Evolutionary conservation across 2,888 invertebrate species (phyloP).

Genomic region (Cancer borealis): DNA sequence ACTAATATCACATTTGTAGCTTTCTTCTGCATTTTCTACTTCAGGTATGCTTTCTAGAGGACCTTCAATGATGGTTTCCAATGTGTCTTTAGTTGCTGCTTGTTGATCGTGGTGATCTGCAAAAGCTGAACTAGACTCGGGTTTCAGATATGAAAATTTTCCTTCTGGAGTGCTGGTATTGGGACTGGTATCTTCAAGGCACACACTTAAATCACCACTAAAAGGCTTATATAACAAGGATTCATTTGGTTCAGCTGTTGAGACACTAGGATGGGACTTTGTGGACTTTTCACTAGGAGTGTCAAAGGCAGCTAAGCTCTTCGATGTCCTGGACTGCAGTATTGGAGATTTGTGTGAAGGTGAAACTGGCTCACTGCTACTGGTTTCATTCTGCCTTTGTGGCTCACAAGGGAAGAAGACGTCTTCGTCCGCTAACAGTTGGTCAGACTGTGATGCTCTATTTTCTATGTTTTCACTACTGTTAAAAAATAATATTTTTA

Average conservation of each 20-base stretch:
- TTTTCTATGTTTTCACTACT: conserved; percentile 12
- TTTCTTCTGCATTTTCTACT: conserved; percentile 23
- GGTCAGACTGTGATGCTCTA: conserved; percentile 30
- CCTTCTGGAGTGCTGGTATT: conserved; percentile 1
- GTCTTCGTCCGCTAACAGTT: not conserved
- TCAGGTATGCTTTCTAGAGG: conserved; percentile 51
- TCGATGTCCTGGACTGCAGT: conserved; percentile 8
- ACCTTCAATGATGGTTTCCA: conserved; percentile 52
- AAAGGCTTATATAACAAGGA: conserved; percentile 44
- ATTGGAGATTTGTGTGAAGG: conserved; percentile 45
- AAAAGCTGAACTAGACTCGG: not conserved
- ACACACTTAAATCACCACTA: conserved; percentile 55
- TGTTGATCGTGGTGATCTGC: not conserved
- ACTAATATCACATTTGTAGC: conserved; percentile 27
- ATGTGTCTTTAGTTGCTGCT: not conserved
- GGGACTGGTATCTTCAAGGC: conserved; percentile 43
- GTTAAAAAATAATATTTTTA: not conserved
- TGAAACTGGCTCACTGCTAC: conserved; percentile 58
- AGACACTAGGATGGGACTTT: not conserved
- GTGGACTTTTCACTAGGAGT: not conserved
- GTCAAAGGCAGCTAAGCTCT: conserved; percentile 51
- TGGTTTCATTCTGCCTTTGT: conserved; percentile 10
- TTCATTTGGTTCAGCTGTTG: not conserved
- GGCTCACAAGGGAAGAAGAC: not conserved
- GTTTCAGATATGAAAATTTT: not conserved